A percentile compares a stretch with the other conserved stretches of the same genome.
Evolutionary conservation across 2,113 vertebrate species (phyloP).

Genomic region (Felis catus): F.catus_Fca126_mat1.0 CM031413.1:130951501-130952000

Average conservation of each 20-base stretch:
- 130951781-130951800: neutral
- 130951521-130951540: neutral
- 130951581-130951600: neutral
- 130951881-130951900: neutral
- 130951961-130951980: neutral
- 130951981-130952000: neutral
- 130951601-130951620: neutral
- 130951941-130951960: neutral
- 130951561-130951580: neutral
- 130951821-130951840: neutral
- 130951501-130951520: too few relatives aligned
- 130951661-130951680: neutral
- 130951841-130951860: neutral
- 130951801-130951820: neutral
- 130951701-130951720: rapidly evolving
- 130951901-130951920: neutral
- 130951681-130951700: neutral
- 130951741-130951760: neutral
- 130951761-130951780: neutral
- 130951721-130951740: neutral
- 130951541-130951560: neutral
- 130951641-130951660: neutral
- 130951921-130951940: neutral
- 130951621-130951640: neutral
- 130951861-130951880: neutral